Conservation (phyloP, 1,140 invertebrate species). For the Trichomalopsis sarcophagae region DNA sequence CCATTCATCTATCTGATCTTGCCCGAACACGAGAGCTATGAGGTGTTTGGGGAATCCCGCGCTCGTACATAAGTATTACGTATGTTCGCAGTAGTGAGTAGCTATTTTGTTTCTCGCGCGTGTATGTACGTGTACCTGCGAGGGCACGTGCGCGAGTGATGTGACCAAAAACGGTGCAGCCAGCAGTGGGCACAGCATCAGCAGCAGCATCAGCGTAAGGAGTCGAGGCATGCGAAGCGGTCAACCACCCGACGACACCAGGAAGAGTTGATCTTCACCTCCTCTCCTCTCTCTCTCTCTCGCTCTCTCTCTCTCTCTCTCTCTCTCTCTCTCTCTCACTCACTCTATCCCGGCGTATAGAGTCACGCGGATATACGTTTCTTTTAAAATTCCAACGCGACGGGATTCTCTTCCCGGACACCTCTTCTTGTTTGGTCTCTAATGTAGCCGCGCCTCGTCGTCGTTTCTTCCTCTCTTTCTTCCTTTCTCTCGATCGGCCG, state of each 20-base stretch:
- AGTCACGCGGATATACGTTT: constrained; percentile 34
- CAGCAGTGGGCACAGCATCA: not conserved
- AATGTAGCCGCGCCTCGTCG: constrained; percentile 8
- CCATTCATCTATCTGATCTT: too few species aligned
- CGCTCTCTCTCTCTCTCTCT: constrained; percentile 1
- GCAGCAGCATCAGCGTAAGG: not conserved
- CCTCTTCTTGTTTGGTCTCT: constrained; percentile 10
- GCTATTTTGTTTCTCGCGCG: not conserved
- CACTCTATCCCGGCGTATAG: too few species aligned
- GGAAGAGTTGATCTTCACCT: constrained; percentile 17
- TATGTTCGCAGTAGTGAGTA: too few species aligned
- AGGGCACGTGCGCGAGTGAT: constrained; percentile 35
- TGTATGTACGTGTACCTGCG: constrained; percentile 31
- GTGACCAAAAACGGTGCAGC: constrained; percentile 50
- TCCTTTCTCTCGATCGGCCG: not conserved
- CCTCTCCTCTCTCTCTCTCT: constrained; percentile 2
- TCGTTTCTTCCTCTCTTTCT: constrained; percentile 14
- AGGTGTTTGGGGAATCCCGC: too few species aligned
- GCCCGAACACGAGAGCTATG: too few species aligned
- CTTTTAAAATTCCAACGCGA: constrained; percentile 42
- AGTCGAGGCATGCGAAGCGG: constrained; percentile 2
- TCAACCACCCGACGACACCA: constrained; percentile 43
- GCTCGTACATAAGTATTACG: too few species aligned
- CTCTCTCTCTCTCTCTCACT: not conserved
- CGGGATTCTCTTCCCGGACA: constrained; percentile 7